Base-by-base conservation (phyloP, 2,113 vertebrate genomes). In the Dendrocopos noguchii region DNA sequence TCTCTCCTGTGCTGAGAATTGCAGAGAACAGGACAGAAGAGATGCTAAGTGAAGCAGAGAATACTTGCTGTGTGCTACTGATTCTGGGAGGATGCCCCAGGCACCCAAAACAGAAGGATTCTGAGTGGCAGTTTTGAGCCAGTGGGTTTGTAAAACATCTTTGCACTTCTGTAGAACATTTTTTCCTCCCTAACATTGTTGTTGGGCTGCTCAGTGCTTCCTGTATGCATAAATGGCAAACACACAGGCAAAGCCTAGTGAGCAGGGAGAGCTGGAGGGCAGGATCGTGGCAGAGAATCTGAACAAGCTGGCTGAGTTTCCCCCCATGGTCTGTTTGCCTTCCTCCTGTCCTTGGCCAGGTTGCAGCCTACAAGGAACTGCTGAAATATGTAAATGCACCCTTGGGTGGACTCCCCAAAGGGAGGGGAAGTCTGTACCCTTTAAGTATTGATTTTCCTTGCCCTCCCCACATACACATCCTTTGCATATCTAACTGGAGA, bases 311-410 rank as follows among this genome's bases (percentile, higher is more conserved):
- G 22, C 3, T 21, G 28, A 60, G 24, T 33, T 25, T n/a, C 39
- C 34, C 15, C 5, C 24, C 8, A n/a, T 20, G 39, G 13, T 29
- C 19, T 21, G 7, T 36, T 65, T 67, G 14, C 59, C 64, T 75
- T 84, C 57, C 55, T 67, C 0, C 0, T 16, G 7, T 61, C 0
- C 0, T 24, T 47, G 10, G 3, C 1, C 3, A 67, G 63, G 3
- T 53, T 0, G 11, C 2, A 70, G 52, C 17, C 7, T 73, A 4
- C 5, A 27, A 65, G 60, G 29, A 0, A 0, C 44, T 28, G 47
- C 34, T 56, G n/a, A 63, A 47, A 31, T 33, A 18, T 5, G 7
- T 44, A 18, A 52, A 52, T 46, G 13, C 8, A 7, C 60, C 50
- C 27, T 68, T 25, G 44, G 39, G 14, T 1, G n/a, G 24, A 56